A percentile compares a stretch with the other conserved stretches of the same genome.
Conservation (phyloP, 2,113 vertebrate genomes). For the Scomber japonicus region DNA sequence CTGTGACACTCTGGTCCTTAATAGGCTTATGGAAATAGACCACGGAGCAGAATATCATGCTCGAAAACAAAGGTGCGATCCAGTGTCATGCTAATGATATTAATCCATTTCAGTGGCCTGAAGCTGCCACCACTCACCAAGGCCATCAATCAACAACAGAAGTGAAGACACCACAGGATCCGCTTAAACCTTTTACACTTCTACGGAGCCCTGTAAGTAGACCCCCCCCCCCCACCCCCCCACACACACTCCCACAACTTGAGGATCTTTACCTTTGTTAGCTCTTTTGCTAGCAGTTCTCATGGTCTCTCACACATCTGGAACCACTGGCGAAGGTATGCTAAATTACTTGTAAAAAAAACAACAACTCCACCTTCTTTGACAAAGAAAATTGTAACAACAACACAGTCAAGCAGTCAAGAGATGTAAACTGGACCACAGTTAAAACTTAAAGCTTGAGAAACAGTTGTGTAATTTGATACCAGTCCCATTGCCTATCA, state of each 20-base stretch:
- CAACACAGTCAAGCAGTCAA: neutral
- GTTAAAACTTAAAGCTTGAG: conserved; percentile 18
- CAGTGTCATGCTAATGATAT: conserved; percentile 79
- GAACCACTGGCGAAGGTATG: conserved; percentile 77
- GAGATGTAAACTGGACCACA: conserved; percentile 27
- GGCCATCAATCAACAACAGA: conserved; percentile 74
- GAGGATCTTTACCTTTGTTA: conserved; percentile 47
- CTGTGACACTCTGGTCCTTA: conserved; percentile 57
- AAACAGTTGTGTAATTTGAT: conserved; percentile 72
- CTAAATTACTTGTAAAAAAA: conserved; percentile 72
- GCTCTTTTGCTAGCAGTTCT: conserved; percentile 38
- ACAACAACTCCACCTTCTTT: conserved; percentile 29
- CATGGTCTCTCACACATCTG: conserved; percentile 74
- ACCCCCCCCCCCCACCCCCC: neutral
- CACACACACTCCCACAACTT: conserved; percentile 13
- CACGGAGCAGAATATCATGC: conserved; percentile 56
- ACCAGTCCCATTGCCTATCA: conserved; percentile 38
- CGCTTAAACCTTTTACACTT: conserved; percentile 69
- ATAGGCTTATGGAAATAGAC: conserved; percentile 76
- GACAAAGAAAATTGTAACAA: conserved; percentile 51
- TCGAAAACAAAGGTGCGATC: conserved; percentile 65
- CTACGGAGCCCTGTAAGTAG: conserved; percentile 37
- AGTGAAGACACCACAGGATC: conserved; percentile 68
- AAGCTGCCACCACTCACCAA: conserved; percentile 46
- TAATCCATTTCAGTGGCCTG: conserved; percentile 65